Evolutionary conservation across 1,140 invertebrate species (phyloP).

Genomic region (Hylaeus volcanicus): DNA sequence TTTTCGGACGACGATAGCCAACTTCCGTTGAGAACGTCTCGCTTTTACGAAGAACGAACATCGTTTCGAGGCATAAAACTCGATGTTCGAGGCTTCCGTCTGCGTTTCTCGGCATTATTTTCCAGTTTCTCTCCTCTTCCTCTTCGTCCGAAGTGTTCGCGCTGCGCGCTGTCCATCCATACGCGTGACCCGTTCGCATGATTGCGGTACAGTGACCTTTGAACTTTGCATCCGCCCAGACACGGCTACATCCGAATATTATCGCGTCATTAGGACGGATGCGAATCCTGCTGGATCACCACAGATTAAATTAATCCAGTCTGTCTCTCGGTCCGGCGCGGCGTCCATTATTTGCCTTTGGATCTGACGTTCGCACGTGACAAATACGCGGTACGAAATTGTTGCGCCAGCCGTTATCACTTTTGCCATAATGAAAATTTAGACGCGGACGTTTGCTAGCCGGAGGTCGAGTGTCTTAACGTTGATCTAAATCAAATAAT

Average conservation of each 20-base stretch:
- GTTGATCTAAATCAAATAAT: no score
- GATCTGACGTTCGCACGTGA: neutral
- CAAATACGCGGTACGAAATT: neutral
- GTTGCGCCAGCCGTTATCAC: no score
- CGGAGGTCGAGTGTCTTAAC: no score
- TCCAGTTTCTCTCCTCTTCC: slow-evolving; percentile 20
- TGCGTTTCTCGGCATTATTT: slow-evolving; percentile 9
- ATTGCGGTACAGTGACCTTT: slow-evolving; percentile 59
- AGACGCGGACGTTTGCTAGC: no score
- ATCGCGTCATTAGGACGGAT: slow-evolving; percentile 51
- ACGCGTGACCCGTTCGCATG: slow-evolving; percentile 44
- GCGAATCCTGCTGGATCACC: slow-evolving; percentile 43
- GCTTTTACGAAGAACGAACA: neutral
- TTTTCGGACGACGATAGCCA: no score
- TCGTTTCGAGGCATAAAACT: neutral
- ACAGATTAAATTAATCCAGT: slow-evolving; percentile 49
- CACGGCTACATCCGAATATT: slow-evolving; percentile 51
- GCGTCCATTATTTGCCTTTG: slow-evolving; percentile 30
- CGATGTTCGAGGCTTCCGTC: neutral
- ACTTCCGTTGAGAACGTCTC: no score
- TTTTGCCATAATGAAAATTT: no score
- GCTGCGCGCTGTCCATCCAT: slow-evolving; percentile 18
- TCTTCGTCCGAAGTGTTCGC: slow-evolving; percentile 3
- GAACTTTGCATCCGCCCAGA: slow-evolving; percentile 56
- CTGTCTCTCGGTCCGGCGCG: slow-evolving; percentile 10